Evolutionary conservation across 2,888 invertebrate genomes (phyloP).

Genomic region (Epinotia nisella): DNA sequence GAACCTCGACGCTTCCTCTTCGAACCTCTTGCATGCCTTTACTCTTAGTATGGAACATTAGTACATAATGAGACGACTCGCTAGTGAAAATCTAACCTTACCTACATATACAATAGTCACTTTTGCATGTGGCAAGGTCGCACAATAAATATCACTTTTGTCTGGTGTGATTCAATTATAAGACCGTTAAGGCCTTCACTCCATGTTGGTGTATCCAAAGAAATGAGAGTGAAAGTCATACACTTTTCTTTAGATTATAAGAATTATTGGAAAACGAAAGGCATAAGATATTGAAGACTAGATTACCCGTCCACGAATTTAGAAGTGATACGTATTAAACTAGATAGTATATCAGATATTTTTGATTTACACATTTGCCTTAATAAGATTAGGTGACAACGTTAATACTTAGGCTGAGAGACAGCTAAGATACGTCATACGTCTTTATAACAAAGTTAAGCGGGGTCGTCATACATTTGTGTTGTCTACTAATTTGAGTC

Average conservation of each 20-base stretch:
- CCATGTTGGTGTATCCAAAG: neutral
- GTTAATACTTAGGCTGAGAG: conserved; percentile 18
- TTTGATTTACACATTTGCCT: conserved; percentile 2
- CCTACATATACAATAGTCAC: conserved; percentile 29
- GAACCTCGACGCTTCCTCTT: conserved; percentile 16
- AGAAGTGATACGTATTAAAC: conserved; percentile 36
- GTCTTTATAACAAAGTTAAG: conserved; percentile 4
- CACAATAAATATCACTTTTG: conserved; percentile 40
- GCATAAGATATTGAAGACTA: conserved; percentile 17
- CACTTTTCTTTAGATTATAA: neutral
- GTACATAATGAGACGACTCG: conserved; percentile 25
- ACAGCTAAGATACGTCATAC: conserved; percentile 7
- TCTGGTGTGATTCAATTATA: conserved; percentile 13
- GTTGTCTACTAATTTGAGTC: conserved; percentile 7
- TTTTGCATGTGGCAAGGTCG: conserved; percentile 38
- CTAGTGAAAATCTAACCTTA: conserved; percentile 37
- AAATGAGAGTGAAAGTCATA: neutral
- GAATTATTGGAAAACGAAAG: neutral
- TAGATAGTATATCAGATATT: conserved; percentile 14
- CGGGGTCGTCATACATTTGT: conserved; percentile 1
- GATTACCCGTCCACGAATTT: conserved; percentile 16
- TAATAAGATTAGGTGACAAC: conserved; percentile 14
- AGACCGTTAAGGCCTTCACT: conserved; percentile 2
- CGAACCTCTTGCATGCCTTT: neutral
- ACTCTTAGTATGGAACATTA: conserved; percentile 35